Percentiles rank a stretch among this genome's conserved stretches.
Conservation (phyloP, 2,797 vertebrate genomes). For the Bradypodion ventrale region DNA sequence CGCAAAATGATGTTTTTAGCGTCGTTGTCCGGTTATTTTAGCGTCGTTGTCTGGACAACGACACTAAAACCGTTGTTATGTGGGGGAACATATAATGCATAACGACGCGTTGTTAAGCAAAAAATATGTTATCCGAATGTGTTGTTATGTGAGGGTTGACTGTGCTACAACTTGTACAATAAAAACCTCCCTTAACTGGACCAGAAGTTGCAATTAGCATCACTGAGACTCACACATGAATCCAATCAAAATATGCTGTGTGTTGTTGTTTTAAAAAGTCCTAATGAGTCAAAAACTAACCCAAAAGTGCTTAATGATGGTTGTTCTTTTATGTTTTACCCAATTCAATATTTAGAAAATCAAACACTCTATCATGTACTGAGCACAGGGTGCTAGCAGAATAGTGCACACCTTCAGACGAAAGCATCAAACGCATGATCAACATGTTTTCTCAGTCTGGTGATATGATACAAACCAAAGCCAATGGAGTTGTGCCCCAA, state of each 20-base stretch:
- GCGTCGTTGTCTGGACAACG: no score
- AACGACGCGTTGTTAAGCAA: no score
- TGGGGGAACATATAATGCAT: no score
- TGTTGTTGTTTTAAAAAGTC: neutral
- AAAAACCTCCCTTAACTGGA: neutral
- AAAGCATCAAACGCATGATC: conserved; percentile 56
- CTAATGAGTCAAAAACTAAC: neutral
- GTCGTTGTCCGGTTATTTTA: no score
- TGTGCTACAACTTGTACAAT: neutral
- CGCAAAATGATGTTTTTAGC: no score
- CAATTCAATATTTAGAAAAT: neutral
- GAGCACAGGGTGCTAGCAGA: conserved; percentile 70
- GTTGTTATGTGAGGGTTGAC: no score
- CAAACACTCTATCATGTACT: conserved; percentile 27
- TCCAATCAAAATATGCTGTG: conserved; percentile 15
- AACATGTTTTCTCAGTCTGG: conserved; percentile 40
- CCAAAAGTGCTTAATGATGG: neutral
- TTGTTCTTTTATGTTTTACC: neutral
- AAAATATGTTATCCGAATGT: no score
- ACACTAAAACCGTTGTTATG: no score
- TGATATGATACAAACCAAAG: conserved; percentile 65
- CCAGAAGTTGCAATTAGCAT: neutral
- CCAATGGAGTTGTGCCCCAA: conserved; percentile 57
- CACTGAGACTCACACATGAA: neutral
- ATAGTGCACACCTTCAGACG: conserved; percentile 58